phyloP scores from a whole-genome alignment of 92 coral and sea anemone genomes.

The Diadumene lineata region DNA sequence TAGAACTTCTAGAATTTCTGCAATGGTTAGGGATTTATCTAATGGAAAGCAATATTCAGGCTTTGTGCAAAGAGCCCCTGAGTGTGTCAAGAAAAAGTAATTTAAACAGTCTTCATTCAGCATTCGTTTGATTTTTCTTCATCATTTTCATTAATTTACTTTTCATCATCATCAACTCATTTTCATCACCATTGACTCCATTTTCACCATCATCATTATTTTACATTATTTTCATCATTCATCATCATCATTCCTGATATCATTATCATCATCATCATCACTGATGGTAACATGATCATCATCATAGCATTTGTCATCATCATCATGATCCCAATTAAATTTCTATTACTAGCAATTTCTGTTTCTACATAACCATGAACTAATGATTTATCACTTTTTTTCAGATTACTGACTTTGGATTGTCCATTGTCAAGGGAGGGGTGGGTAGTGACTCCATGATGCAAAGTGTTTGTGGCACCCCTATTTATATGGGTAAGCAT shows the following conservation, averaged over 20 bases:
- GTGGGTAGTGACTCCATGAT: slow-evolving; percentile 97
- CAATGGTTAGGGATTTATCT: too few relatives aligned
- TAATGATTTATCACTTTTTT: slow-evolving; percentile 7
- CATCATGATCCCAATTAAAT: background rate
- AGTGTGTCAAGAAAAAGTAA: too few relatives aligned
- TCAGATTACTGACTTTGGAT: slow-evolving; percentile 95
- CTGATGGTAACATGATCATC: background rate
- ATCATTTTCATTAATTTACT: too few relatives aligned
- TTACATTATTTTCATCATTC: background rate
- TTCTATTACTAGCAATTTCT: background rate
- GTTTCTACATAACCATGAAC: too few relatives aligned
- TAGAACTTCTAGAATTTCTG: too few relatives aligned
- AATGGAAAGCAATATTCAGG: too few relatives aligned
- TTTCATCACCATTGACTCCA: background rate
- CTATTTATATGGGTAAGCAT: slow-evolving; percentile 98
- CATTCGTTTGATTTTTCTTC: too few relatives aligned
- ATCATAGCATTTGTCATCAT: background rate
- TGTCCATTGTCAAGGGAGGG: slow-evolving; percentile 94
- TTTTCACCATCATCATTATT: background rate
- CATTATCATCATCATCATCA: background rate
- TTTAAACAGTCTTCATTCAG: too few relatives aligned
- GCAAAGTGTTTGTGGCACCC: slow-evolving; percentile 99
- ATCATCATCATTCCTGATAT: background rate
- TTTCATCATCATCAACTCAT: background rate
- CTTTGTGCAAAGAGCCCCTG: too few relatives aligned